These are phyloP conservation scores for Eupithecia tripunctaria DNA, from an alignment of 2,888 invertebrate genomes.

Conservation along the genomic window DNA sequence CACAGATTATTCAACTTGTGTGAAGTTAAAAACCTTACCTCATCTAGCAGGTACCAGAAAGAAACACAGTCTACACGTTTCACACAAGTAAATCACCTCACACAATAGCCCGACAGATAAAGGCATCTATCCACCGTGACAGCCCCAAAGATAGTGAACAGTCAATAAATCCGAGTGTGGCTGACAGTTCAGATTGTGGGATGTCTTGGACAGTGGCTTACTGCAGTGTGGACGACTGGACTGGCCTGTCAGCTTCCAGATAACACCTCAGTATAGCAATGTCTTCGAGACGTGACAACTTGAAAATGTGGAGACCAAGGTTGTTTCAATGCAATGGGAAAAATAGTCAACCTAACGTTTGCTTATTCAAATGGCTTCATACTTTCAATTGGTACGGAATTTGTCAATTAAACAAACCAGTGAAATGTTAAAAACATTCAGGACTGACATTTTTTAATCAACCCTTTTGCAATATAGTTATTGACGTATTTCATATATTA, in stretches of 20 bases:
- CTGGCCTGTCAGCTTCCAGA: neutral
- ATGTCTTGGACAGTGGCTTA: conserved; percentile 21
- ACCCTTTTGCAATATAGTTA: too few species aligned
- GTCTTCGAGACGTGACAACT: neutral
- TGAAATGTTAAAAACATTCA: too few species aligned
- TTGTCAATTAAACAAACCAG: too few species aligned
- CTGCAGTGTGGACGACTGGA: neutral
- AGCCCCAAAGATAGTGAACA: conserved; percentile 24
- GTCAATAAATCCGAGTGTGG: conserved; percentile 37
- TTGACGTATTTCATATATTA: too few species aligned
- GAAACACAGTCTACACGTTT: neutral
- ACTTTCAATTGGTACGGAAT: too few species aligned
- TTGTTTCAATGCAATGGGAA: too few species aligned
- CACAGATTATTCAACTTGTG: neutral
- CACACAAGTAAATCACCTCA: conserved; percentile 5
- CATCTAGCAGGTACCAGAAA: neutral
- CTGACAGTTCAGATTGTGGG: conserved; percentile 33
- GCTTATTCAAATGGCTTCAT: too few species aligned
- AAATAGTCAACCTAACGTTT: too few species aligned
- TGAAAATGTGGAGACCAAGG: neutral
- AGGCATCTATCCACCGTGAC: conserved; percentile 12
- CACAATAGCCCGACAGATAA: conserved; percentile 11
- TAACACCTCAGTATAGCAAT: neutral
- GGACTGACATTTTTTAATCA: too few species aligned
- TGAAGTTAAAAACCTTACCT: neutral